phyloP scores from a whole-genome alignment of 37 sponge, comb jelly and placozoan species.

The Geodia barretti region DNA sequence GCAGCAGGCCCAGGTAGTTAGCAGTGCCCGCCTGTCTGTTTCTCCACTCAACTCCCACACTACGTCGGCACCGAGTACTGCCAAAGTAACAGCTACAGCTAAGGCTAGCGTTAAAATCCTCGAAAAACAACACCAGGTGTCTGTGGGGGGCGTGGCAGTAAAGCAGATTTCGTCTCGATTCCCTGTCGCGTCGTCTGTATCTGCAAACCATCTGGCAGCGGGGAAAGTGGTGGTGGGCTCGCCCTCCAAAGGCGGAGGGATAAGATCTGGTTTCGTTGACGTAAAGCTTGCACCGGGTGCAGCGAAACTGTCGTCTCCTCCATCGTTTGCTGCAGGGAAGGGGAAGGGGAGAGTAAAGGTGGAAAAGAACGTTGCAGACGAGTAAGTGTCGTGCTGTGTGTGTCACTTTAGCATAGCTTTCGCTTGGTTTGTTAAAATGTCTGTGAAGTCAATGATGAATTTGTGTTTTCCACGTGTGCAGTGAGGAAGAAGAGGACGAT shows the following conservation, averaged over 20 bases:
- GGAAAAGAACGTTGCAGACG: constrained; percentile 3
- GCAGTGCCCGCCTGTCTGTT: no score
- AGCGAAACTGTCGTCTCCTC: neutral
- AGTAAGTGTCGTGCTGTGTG: constrained; percentile 33
- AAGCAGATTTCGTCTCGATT: neutral
- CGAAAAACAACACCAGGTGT: neutral
- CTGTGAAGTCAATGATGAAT: constrained; percentile 6
- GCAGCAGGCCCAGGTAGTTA: no score
- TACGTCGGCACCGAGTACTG: no score
- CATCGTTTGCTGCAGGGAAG: constrained; percentile 3
- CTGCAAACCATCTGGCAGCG: neutral
- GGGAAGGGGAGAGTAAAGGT: constrained; percentile 16
- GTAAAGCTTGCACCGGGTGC: constrained; percentile 5
- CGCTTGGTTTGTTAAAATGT: neutral
- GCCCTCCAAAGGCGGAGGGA: constrained; percentile 7
- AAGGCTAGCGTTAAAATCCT: neutral
- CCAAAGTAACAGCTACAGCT: no score
- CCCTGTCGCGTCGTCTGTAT: neutral
- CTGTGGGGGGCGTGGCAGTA: neutral
- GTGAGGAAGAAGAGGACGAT: constrained; percentile 62
- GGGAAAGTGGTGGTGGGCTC: neutral
- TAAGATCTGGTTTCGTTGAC: constrained; percentile 26
- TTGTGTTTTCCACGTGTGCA: constrained; percentile 3
- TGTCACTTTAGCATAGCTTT: constrained; percentile 8
- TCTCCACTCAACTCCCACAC: no score